Conservation (phyloP, 2,888 invertebrate species). For the Mythimna vitellina region DNA sequence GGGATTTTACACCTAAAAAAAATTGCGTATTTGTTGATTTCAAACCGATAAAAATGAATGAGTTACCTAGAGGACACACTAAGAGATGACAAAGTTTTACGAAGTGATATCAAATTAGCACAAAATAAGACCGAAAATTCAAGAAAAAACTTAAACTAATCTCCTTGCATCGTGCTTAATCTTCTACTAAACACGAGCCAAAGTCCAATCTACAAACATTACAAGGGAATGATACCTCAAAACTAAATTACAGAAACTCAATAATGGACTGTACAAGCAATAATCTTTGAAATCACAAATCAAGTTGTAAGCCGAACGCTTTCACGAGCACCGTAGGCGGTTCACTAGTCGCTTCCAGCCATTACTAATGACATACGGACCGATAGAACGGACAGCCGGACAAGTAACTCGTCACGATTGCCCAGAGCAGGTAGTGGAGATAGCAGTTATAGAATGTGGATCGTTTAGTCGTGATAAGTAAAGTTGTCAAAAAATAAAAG, state of each 20-base stretch:
- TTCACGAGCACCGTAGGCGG: conserved; percentile 88
- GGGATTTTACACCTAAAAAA: too few relatives aligned
- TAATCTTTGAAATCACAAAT: conserved; percentile 89
- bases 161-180: conserved; percentile 1
- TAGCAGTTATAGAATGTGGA: conserved; percentile 35
- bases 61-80: too few relatives aligned
- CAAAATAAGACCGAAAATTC: neutral
- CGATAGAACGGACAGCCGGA: conserved; percentile 40
- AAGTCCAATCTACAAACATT: conserved; percentile 61
- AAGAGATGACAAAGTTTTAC: too few relatives aligned
- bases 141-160: neutral
- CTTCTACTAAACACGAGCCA: conserved; percentile 34
- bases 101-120: neutral
- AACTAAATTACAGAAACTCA: conserved; percentile 82
- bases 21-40: too few relatives aligned
- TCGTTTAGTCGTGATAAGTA: conserved; percentile 13
- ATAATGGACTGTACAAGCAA: conserved; percentile 82
- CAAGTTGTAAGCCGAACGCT: conserved; percentile 87
- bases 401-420: conserved; percentile 46
- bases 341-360: conserved; percentile 84
- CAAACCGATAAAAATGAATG: too few relatives aligned
- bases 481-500: too few relatives aligned
- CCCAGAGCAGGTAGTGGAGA: conserved; percentile 27
- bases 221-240: conserved; percentile 72
- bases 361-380: conserved; percentile 73